These are phyloP conservation scores for Donacobius atricapilla DNA, from an alignment of 2,113 vertebrate genomes.

Conservation along the genomic window DNA sequence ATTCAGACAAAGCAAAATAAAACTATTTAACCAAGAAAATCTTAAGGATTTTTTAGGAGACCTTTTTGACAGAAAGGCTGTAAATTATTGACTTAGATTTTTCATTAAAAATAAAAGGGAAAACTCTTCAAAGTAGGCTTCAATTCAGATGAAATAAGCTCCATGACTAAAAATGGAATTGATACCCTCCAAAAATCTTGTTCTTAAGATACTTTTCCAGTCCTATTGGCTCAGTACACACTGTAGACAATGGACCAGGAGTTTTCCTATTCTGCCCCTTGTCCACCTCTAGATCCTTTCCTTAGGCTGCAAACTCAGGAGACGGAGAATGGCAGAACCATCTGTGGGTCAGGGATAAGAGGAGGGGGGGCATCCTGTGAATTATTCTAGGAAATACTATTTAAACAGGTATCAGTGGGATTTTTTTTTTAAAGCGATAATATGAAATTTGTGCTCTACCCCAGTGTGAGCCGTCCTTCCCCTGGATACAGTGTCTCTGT, in stretches of 20 bases:
- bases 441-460: neutral
- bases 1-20: neutral
- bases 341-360: neutral
- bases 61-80: neutral
- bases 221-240: neutral
- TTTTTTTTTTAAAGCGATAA: neutral
- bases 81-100: neutral
- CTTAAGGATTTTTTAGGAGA: neutral
- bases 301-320: neutral
- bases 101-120: conserved; percentile 13
- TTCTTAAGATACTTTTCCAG: neutral
- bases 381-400: neutral
- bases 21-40: neutral
- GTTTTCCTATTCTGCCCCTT: neutral
- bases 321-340: neutral
- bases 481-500: neutral
- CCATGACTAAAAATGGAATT: neutral
- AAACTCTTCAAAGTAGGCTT: neutral
- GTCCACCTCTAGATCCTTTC: neutral
- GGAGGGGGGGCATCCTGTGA: fast-evolving
- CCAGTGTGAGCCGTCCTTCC: fast-evolving
- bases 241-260: neutral
- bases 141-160: neutral
- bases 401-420: neutral
- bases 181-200: neutral